Base-by-base conservation (phyloP, 1,140 invertebrate genomes). In the Manduca sexta region DNA sequence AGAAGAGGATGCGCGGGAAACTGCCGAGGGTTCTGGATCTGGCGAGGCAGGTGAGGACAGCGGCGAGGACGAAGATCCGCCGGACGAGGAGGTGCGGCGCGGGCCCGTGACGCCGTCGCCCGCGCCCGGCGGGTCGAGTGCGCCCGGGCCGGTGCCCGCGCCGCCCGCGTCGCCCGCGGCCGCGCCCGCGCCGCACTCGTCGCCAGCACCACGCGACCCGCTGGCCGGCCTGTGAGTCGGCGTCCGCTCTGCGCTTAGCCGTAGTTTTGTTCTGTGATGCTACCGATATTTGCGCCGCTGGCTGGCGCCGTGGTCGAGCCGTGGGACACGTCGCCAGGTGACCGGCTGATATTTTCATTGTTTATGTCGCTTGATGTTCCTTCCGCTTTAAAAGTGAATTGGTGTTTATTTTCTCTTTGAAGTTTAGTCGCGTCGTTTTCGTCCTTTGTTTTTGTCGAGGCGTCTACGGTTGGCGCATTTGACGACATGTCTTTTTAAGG, bases 251-350 rank as follows among this genome's bases (percentile, higher is more conserved):
- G 43, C 67, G 66, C 68, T 69, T 73, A 74, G 73, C 64, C 63
- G 69, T 74, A 74, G 69, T 74, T 80, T 74, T 75, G 69, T 77
- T 80, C 72, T 80, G 74, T 77, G 76, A 77, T 77, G 69, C 69
- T 75, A 73, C 65, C 61, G 67, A 69, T 71, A 74, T 67, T 69
- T 69, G 67, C 14, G 13, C 41, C 17, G 11, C 18, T 44, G 49
- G 3, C 33, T 14, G 4, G 33, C 33, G 33, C n/a, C 13, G 33
- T 5, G n/a, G n/a, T n/a, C n/a, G 21, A 3, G 4, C 1, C 21
- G 7, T 8, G 21, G 21, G n/a, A 14, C n/a, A n/a, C 33, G n/a
- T n/a, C 13, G 33, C 13, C 33, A n/a, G 7, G 13, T n/a, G 33
- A 35, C 33, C n/a, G 13, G 8, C 33, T 5, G n/a, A 4, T n/a